Conservation (phyloP, 2,797 vertebrate genomes). For the Sardinella longiceps region DNA sequence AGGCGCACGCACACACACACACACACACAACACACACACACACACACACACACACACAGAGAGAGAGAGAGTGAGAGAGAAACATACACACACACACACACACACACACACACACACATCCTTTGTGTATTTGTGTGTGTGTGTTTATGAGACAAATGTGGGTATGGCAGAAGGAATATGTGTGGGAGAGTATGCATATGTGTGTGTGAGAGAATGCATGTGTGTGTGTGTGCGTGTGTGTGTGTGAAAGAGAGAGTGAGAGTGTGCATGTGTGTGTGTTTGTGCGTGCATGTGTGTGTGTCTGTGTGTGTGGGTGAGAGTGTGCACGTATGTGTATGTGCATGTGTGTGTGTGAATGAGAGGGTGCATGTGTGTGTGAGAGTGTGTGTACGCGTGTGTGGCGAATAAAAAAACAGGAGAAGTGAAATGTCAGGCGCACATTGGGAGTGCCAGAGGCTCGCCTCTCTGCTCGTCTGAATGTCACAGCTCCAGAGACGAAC, state of each 20-base stretch:
- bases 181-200: background rate
- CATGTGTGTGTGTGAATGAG: conserved; percentile 13
- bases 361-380: background rate
- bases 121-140: background rate
- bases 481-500: background rate
- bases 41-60: no score
- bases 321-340: background rate
- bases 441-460: background rate
- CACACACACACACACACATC: background rate
- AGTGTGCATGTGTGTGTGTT: background rate
- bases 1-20: background rate
- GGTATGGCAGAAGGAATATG: background rate
- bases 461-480: conserved; percentile 8
- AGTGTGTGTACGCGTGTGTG: background rate
- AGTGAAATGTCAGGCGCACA: conserved; percentile 4
- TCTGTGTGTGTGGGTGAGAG: background rate
- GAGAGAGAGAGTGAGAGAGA: no score
- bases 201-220: background rate
- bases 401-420: background rate
- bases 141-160: background rate
- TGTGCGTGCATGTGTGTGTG: background rate
- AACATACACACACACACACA: no score
- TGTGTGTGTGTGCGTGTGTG: background rate
- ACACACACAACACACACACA: no score
- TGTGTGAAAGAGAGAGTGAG: background rate